phyloP scores from a whole-genome alignment of 2,888 invertebrate species.

The Synanthedon tipuliformis region DNA sequence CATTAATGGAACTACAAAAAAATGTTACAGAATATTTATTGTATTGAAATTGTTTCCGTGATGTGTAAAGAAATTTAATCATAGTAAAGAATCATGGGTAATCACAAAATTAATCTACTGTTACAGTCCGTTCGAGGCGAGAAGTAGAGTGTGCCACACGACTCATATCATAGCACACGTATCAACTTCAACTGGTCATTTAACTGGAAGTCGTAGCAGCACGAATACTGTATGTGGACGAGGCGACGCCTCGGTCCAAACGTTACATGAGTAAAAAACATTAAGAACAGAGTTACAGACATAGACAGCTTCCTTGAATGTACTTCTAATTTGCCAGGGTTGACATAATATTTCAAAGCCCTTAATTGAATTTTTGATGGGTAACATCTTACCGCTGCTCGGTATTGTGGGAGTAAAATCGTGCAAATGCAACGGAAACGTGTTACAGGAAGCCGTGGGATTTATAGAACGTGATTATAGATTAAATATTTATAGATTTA shows the following conservation, averaged over 20 bases:
- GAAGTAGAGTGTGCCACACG: conserved; percentile 52
- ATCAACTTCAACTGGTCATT: conserved; percentile 24
- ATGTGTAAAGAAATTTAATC: conserved; percentile 17
- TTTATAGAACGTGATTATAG: too few relatives aligned
- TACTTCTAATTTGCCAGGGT: too few relatives aligned
- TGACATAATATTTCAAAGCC: too few relatives aligned
- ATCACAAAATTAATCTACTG: conserved; percentile 2
- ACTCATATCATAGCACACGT: conserved; percentile 6
- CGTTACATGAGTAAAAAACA: too few relatives aligned
- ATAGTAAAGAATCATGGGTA: conserved; percentile 16
- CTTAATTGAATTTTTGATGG: too few relatives aligned
- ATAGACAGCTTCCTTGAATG: too few relatives aligned
- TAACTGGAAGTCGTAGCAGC: conserved; percentile 30
- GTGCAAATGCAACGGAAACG: too few relatives aligned
- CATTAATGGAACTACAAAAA: conserved; percentile 44
- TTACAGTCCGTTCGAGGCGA: conserved; percentile 19
- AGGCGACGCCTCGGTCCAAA: neutral
- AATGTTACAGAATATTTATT: conserved; percentile 33
- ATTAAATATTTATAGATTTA: too few relatives aligned
- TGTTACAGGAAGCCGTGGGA: too few relatives aligned
- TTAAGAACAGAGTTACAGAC: too few relatives aligned
- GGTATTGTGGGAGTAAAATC: too few relatives aligned
- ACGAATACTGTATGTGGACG: conserved; percentile 4
- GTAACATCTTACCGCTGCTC: too few relatives aligned
- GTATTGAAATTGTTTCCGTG: conserved; percentile 41